Evolutionary conservation across 2,797 vertebrate species (phyloP).

Genomic region (Paramormyrops hopkinsi): DNA sequence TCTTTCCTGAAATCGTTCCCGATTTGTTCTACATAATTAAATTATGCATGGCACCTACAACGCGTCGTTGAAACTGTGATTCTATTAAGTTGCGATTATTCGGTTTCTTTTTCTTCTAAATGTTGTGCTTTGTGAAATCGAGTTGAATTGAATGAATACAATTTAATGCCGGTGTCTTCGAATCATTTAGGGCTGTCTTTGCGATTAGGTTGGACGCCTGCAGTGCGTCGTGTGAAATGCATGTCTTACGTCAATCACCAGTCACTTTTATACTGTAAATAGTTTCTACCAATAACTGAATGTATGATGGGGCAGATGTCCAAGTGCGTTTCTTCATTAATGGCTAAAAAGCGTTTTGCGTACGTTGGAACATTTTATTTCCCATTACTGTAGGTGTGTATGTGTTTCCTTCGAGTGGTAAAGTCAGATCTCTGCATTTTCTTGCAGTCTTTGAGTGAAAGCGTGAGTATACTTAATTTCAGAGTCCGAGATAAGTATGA

Average conservation of each 20-base stretch:
- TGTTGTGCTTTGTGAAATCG: slow-evolving; percentile 62
- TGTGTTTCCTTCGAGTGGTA: slow-evolving; percentile 39
- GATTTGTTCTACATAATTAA: slow-evolving; percentile 62
- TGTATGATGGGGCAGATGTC: slow-evolving; percentile 60
- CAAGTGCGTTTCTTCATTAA: slow-evolving; percentile 58
- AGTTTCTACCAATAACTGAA: slow-evolving; percentile 64
- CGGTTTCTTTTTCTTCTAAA: slow-evolving; percentile 26
- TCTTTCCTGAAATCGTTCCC: slow-evolving; percentile 43
- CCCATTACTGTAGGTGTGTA: slow-evolving; percentile 52
- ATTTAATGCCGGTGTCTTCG: slow-evolving; percentile 67
- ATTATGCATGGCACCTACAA: slow-evolving; percentile 71
- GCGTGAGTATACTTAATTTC: slow-evolving; percentile 56
- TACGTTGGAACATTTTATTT: slow-evolving; percentile 17
- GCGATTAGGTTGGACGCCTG: slow-evolving; percentile 52
- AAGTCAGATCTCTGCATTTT: slow-evolving; percentile 48
- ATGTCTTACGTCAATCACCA: slow-evolving; percentile 55
- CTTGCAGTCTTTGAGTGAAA: slow-evolving; percentile 57
- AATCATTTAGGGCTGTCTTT: slow-evolving; percentile 64
- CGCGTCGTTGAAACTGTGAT: slow-evolving; percentile 59
- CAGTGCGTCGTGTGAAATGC: slow-evolving; percentile 60
- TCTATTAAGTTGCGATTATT: slow-evolving; percentile 56
- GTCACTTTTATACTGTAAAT: slow-evolving; percentile 51
- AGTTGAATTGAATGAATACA: slow-evolving; percentile 52
- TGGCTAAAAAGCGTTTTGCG: slow-evolving; percentile 47
- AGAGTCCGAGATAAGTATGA: slow-evolving; percentile 31